Evolutionary conservation across 2,888 invertebrate genomes (phyloP), one percentile per base, ranked within the genome.

Genomic region (Cabera pusaria): DNA sequence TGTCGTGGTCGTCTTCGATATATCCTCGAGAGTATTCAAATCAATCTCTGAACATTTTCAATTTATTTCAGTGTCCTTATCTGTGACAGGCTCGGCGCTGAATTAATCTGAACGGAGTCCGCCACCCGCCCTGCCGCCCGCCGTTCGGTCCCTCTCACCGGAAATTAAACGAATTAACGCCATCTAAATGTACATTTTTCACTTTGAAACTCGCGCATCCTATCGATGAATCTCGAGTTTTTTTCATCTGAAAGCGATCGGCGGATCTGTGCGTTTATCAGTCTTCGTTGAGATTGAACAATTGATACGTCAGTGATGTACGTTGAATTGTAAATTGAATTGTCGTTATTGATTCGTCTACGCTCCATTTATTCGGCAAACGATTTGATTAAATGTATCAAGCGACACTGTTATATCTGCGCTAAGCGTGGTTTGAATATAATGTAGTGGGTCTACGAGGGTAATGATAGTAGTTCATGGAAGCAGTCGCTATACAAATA

Each of bases 131-230:
- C 60, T 41, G 54, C 34, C 63, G 14, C 66, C 53, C 51, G 52
- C 60, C 61, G 49, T 52, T 51, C 65, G 49, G 53, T 51, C 65
- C 69, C 73, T 73, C 84, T 77, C 81, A 80, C 87, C 89, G 90
- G 89, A 90, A 90, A 90, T 90, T 90, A 90, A 90, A 87, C 87
- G 89, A 89, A 90, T 90, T 89, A 89, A 88, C 87, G 86, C 87
- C 83, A 83, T 88, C 88, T 86, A 85, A 88, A 88, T 84, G 88
- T 87, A 86, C 87, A 88, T 88, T 88, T 88, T 88, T 88, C 88
- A 88, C 87, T 86, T 80, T 76, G 82, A 77, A 64, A 78, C 69
- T 81, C 75, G 79, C 82, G 84, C 77, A 72, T 81, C 74, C 81
- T 78, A 86, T 86, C 85, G 76, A 86, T 75, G 81, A 74, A 86